These are phyloP conservation scores for Notiomystis cincta DNA, from an alignment of 2,113 vertebrate species.

Conservation along the genomic window DNA sequence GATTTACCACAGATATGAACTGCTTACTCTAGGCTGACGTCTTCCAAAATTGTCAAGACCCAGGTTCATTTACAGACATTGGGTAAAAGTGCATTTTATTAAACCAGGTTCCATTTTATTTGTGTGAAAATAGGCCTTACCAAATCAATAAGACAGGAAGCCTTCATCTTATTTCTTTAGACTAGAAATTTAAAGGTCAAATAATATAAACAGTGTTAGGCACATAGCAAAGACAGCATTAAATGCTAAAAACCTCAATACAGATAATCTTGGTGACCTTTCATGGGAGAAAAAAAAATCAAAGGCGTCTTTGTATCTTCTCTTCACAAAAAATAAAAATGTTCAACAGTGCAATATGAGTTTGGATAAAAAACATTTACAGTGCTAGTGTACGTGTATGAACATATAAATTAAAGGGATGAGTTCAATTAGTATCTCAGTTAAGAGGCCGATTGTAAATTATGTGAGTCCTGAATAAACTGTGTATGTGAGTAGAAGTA, in stretches of 20 bases:
- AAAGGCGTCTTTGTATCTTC: not conserved
- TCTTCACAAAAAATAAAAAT: not conserved
- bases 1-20: constrained; percentile 75
- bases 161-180: constrained; percentile 74
- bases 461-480: not conserved
- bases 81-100: constrained; percentile 75
- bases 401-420: not conserved
- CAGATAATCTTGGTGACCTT: constrained; percentile 16
- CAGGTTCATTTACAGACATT: constrained; percentile 61
- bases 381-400: not conserved
- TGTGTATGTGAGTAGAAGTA: not conserved
- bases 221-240: constrained; percentile 47
- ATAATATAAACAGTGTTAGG: constrained; percentile 66
- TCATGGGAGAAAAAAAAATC: not conserved
- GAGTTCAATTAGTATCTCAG: not conserved
- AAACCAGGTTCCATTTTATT: constrained; percentile 78
- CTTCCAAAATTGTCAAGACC: constrained; percentile 68
- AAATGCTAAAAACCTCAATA: constrained; percentile 53
- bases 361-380: not conserved
- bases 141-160: constrained; percentile 76
- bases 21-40: constrained; percentile 65
- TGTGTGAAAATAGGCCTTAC: constrained; percentile 68
- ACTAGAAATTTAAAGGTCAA: constrained; percentile 68
- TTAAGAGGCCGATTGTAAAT: not conserved
- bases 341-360: not conserved